Base-by-base conservation (phyloP, 2,888 invertebrate species). In the Orchestes rusci region DNA sequence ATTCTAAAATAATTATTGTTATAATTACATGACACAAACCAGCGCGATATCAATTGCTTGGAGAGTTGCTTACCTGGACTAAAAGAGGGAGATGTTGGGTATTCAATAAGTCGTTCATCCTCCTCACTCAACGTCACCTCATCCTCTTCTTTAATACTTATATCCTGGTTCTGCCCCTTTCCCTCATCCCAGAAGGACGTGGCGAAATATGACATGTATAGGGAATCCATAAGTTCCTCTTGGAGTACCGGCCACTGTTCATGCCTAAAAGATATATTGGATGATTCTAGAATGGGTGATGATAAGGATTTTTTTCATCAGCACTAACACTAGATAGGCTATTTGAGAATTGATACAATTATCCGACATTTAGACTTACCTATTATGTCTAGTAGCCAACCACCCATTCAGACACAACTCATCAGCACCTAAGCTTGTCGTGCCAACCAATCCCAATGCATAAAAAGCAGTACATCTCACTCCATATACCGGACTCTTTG, bases 401-500 rank as follows among this genome's bases (percentile, higher is more conserved):
- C 85, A 86, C 57, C 83, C 84, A 33, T 51, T 55, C 64, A 84
- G 79, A 33, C 78, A 73, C 2, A 95, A 72, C 39, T 80, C 68
- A 62, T 89, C 85, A 1, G 89, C 89, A 3, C 95, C 95, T 43
- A 80, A 77, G 53, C 79, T 79, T 0, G 91, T 93, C 45, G 85
- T 84, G 1, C 86, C 86, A 34, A 95, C 76, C 20, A 95, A 73
- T 17, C 91, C 86, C n/a, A 92, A 72, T 4, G 84, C 82, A 64
- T 89, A 91, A 68, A 91, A 87, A 1, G 92, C 88, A 0, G 92
- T 91, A 2, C 91, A 92, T 49, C 93, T 76, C 37, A 96, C 76
- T 1, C 93, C 86, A 63, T 92, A 91, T 29, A 94, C 85, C 3
- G 81, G 79, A 65, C 85, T 82, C 54, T 79, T 78, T 62, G 85